A percentile compares a stretch with the other conserved stretches of the same genome.
These are phyloP conservation scores for Coracias cyanogaster DNA, from an alignment of 2,797 vertebrate species.

Conservation along the genomic window DNA sequence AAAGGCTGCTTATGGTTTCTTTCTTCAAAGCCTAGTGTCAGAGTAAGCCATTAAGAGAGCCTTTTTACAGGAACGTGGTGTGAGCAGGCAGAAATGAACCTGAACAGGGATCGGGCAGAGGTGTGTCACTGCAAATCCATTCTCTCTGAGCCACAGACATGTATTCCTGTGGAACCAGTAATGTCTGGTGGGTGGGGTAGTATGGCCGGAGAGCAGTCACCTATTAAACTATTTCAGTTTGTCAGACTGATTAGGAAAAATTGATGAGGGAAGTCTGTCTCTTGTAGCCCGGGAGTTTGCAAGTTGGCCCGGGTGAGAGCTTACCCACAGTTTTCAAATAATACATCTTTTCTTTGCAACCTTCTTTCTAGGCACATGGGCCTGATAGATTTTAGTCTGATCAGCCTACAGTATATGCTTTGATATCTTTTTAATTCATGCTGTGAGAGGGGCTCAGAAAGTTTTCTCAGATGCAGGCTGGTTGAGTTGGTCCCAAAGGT, in stretches of 20 bases:
- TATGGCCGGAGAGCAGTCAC: not conserved
- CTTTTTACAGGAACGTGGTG: not conserved
- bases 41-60: not conserved
- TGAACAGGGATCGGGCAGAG: not conserved
- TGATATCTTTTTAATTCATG: not conserved
- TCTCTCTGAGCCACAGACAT: accelerated
- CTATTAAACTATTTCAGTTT: not conserved
- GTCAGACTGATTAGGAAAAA: not conserved
- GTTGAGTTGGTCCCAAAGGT: not conserved
- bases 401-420: not conserved
- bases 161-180: not conserved
- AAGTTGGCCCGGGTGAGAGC: not conserved
- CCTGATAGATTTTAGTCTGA: not conserved
- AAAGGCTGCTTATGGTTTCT: not conserved
- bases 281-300: not conserved
- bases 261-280: not conserved
- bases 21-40: not conserved
- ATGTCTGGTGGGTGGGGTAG: not conserved
- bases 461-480: not conserved
- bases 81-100: not conserved
- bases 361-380: not conserved
- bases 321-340: not conserved
- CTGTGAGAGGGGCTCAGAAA: not conserved
- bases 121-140: not conserved
- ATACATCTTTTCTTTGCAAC: not conserved